A percentile compares a stretch with the other conserved stretches of the same genome.
Evolutionary conservation across 2,888 invertebrate species (phyloP).

Genomic region (Tolmerus cingulatus): DNA sequence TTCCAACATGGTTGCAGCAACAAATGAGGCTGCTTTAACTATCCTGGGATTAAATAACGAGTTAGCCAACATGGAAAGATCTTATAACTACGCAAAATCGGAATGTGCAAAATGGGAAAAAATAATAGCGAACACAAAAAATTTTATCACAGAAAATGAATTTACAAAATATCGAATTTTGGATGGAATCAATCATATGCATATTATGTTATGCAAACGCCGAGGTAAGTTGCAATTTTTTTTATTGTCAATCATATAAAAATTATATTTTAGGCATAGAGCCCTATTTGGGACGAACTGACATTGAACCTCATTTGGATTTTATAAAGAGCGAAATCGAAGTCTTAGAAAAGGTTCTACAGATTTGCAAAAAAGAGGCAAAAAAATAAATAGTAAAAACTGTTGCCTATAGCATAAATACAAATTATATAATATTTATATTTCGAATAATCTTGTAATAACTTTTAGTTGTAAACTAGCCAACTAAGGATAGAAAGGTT

Average conservation of each 20-base stretch:
- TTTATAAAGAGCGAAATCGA: conserved; percentile 59
- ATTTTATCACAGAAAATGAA: conserved; percentile 54
- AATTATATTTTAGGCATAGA: conserved; percentile 41
- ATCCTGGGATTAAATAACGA: conserved; percentile 61
- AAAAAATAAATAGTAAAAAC: neutral
- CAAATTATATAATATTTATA: no score
- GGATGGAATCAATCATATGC: conserved; percentile 59
- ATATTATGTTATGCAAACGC: conserved; percentile 56
- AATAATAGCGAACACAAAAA: conserved; percentile 56
- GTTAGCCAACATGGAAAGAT: conserved; percentile 58
- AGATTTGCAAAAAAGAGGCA: conserved; percentile 50
- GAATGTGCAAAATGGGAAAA: conserved; percentile 60
- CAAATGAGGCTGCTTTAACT: conserved; percentile 58
- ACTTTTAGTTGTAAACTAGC: no score
- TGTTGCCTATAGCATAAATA: no score
- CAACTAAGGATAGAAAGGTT: no score
- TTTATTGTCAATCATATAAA: neutral
- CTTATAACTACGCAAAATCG: conserved; percentile 55
- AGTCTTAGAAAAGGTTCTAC: conserved; percentile 54
- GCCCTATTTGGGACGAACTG: conserved; percentile 12
- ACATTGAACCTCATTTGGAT: conserved; percentile 56
- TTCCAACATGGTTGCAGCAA: conserved; percentile 58
- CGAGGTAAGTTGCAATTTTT: conserved; percentile 50
- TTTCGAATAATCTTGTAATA: neutral
- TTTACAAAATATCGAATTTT: conserved; percentile 56